Percentiles rank a stretch among this genome's conserved stretches.
Conservation (phyloP, 2,888 invertebrate genomes). For the Microplitis deprimator region DNA sequence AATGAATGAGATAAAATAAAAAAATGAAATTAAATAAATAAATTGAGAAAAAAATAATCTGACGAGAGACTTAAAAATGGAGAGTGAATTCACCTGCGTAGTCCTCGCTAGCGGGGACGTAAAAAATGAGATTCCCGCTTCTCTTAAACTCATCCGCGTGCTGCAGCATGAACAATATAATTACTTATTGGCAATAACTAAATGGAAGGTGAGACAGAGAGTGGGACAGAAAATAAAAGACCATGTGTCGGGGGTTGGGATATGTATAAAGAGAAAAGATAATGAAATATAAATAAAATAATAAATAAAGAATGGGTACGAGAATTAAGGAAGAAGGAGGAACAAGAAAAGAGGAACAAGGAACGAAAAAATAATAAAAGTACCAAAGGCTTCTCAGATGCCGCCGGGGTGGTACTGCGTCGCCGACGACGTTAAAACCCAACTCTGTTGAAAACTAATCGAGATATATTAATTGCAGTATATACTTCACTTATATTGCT, state of each 20-base stretch:
- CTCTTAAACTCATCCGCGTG: conserved; percentile 23
- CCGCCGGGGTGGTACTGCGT: conserved; percentile 51
- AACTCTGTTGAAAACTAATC: conserved; percentile 65
- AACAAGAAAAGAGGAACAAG: conserved; percentile 28
- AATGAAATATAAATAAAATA: conserved; percentile 21
- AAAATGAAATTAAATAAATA: conserved; percentile 10
- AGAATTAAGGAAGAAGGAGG: conserved; percentile 33
- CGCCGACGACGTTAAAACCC: conserved; percentile 54
- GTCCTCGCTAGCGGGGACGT: conserved; percentile 52
- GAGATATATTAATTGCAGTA: conserved; percentile 68
- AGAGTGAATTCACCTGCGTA: conserved; percentile 42
- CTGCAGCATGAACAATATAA: conserved; percentile 54
- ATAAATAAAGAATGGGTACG: conserved; percentile 33
- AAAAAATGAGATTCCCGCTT: conserved; percentile 48
- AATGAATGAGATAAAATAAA: conserved; percentile 6
- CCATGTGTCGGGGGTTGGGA: neutral
- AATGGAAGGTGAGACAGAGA: conserved; percentile 51
- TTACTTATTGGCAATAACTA: conserved; percentile 60
- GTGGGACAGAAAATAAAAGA: conserved; percentile 31
- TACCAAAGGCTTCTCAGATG: conserved; percentile 6
- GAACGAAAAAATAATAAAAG: neutral
- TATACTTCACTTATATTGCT: conserved; percentile 63
- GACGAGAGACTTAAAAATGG: conserved; percentile 21
- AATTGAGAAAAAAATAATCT: conserved; percentile 27
- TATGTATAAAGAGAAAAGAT: conserved; percentile 31